Evolutionary conservation across 2,113 vertebrate genomes (phyloP).

Genomic region (Anser cygnoides): DNA sequence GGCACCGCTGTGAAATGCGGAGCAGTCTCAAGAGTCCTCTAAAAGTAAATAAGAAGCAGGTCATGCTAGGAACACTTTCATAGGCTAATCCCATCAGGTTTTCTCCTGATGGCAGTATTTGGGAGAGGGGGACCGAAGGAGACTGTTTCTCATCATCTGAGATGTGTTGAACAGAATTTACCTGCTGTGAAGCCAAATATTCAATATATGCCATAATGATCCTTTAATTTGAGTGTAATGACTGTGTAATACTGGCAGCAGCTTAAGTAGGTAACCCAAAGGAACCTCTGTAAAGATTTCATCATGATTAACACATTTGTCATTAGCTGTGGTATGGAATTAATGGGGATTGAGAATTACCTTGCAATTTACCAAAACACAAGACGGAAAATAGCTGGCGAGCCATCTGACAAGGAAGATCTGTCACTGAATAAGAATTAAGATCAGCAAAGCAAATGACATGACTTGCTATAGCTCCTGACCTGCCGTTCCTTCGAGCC

Average conservation of each 20-base stretch:
- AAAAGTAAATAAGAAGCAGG: conserved; percentile 19
- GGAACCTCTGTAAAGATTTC: conserved; percentile 36
- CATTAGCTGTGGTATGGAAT: conserved; percentile 30
- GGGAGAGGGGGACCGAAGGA: neutral
- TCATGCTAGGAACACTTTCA: neutral
- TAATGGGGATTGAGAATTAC: conserved; percentile 31
- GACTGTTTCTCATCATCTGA: neutral
- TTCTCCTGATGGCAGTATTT: neutral
- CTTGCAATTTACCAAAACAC: conserved; percentile 25
- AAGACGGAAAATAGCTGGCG: conserved; percentile 8
- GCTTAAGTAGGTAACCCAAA: conserved; percentile 40
- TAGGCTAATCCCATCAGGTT: neutral
- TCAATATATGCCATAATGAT: conserved; percentile 19
- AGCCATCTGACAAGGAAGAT: conserved; percentile 32
- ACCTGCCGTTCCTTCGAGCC: neutral
- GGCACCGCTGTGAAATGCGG: neutral
- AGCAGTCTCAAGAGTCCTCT: neutral
- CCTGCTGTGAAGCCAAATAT: conserved; percentile 54
- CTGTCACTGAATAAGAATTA: conserved; percentile 6
- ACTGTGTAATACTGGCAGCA: conserved; percentile 8
- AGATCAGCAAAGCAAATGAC: conserved; percentile 40
- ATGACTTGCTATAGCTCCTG: conserved; percentile 29
- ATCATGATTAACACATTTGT: conserved; percentile 54
- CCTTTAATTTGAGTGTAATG: conserved; percentile 36
- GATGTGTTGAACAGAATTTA: neutral